Evolutionary conservation across 2,113 vertebrate genomes (phyloP).

Genomic region (Gnathochromis pfefferi): DNA sequence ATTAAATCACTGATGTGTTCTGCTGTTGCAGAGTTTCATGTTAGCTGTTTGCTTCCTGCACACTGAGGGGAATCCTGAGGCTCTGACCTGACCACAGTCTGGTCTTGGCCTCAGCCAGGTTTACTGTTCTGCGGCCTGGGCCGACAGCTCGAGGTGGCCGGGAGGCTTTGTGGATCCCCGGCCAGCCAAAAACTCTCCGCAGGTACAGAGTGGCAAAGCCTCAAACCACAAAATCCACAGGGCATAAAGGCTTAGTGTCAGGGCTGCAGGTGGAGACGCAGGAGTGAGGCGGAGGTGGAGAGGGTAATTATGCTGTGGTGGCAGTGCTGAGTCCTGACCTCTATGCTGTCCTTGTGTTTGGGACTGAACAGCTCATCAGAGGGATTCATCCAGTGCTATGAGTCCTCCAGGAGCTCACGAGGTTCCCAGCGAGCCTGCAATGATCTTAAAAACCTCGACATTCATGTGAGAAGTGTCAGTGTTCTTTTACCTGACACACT

Average conservation of each 20-base stretch:
- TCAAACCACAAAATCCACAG: slow-evolving; percentile 56
- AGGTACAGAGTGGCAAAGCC: slow-evolving; percentile 35
- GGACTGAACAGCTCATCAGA: not conserved
- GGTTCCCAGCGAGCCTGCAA: not conserved
- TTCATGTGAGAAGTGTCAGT: not conserved
- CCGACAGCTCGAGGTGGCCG: slow-evolving; percentile 13
- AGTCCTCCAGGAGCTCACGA: not conserved
- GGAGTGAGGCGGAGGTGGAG: not conserved
- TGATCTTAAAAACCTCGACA: not conserved
- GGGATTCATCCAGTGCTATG: not conserved
- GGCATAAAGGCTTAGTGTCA: slow-evolving; percentile 41
- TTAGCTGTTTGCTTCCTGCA: not conserved
- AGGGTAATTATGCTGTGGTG: not conserved
- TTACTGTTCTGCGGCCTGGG: slow-evolving; percentile 38
- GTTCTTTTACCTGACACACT: not conserved
- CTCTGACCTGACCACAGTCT: slow-evolving; percentile 45
- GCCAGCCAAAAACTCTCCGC: slow-evolving; percentile 38
- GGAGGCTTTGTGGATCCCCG: slow-evolving; percentile 10
- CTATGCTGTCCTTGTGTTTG: not conserved
- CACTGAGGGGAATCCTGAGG: not conserved
- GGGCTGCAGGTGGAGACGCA: slow-evolving; percentile 1
- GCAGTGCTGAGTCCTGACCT: not conserved
- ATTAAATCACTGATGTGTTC: not conserved
- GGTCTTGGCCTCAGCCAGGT: slow-evolving; percentile 53
- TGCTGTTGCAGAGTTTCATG: not conserved